Base-by-base conservation (phyloP, 2,113 vertebrate species). In the Poeciliopsis turrubarensis region DNA sequence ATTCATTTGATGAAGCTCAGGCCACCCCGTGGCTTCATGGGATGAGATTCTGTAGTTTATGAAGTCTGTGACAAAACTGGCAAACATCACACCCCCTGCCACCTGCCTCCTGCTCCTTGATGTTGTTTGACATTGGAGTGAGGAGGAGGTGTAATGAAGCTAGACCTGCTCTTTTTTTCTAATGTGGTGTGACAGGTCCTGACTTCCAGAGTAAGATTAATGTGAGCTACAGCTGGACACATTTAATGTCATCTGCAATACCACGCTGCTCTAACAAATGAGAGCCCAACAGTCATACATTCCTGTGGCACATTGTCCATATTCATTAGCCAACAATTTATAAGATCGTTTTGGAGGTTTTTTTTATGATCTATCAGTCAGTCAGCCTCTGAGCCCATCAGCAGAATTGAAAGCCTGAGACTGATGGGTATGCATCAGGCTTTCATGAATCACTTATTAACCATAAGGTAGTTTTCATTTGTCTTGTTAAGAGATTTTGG, bases 291-390 rank as follows among this genome's bases (percentile, higher is more conserved):
- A 67, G 75, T 82, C 72, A 91, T 92, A 90, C 91, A 92, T 92
- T 85, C 82, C 76, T 47, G 32, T 67, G 81, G 82, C 89, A 84
- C 34, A 62, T 84, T 91, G 90, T 93, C 89, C 82, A 78, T 89
- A 91, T 88, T 88, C 91, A 94, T 94, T 92, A 93, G 70, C 66
- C 73, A 84, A 82, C 77, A 87, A 92, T 92, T 92, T 89, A 90
- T 87, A 78, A 86, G 82, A 74, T 73, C 72, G 82, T 91, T 84
- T 88, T 85, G 10, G 34, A 37, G 34, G 10, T 5, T 57, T 91
- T 84, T 86, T 60, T 51, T 64, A 65, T 68, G 65, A 91, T 88
- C 77, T 62, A 82, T 89, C 83, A 67, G 34, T 37, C 34, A 37
- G 77, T 85, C 72, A 54, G 68, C 41, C 65, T 66, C 66, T 27